phyloP scores from a whole-genome alignment of 37 sponge, comb jelly and placozoan species.

The Theonella swinhoei region DNA sequence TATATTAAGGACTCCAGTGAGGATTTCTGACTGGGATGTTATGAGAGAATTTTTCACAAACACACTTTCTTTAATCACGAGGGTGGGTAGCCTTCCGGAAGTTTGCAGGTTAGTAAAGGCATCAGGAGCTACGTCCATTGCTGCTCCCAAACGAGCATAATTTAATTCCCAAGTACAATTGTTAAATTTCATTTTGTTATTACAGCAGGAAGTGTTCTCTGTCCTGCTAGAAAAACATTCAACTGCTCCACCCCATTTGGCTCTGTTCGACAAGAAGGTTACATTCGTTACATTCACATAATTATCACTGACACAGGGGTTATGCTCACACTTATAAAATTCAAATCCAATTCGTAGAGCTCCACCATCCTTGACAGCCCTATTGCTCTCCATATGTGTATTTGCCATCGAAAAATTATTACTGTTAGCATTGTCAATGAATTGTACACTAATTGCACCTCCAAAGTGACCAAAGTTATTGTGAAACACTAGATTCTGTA shows the following conservation, averaged over 20 bases:
- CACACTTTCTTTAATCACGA: neutral
- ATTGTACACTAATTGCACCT: too few relatives aligned
- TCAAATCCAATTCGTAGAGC: neutral
- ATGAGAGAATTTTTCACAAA: neutral
- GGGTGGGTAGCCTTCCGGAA: constrained; percentile 15
- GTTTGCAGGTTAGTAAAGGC: constrained; percentile 7
- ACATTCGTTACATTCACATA: neutral
- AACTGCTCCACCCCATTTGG: constrained; percentile 20
- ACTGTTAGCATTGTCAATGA: too few relatives aligned
- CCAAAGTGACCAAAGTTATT: neutral
- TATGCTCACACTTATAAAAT: constrained; percentile 1
- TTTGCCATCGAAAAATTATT: neutral
- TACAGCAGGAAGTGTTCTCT: too few relatives aligned
- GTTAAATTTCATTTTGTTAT: neutral
- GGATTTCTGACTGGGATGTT: neutral
- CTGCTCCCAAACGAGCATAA: constrained; percentile 12
- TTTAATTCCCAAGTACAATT: constrained; percentile 8
- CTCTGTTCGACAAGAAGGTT: neutral
- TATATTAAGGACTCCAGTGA: neutral
- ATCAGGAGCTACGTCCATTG: constrained; percentile 22
- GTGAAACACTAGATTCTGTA: too few relatives aligned
- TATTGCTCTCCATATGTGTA: neutral
- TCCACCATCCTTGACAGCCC: constrained; percentile 15
- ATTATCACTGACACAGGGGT: neutral
- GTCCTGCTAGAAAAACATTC: constrained; percentile 4